phyloP scores from a whole-genome alignment of 2,113 vertebrate species.

The Crypturellus undulatus region DNA sequence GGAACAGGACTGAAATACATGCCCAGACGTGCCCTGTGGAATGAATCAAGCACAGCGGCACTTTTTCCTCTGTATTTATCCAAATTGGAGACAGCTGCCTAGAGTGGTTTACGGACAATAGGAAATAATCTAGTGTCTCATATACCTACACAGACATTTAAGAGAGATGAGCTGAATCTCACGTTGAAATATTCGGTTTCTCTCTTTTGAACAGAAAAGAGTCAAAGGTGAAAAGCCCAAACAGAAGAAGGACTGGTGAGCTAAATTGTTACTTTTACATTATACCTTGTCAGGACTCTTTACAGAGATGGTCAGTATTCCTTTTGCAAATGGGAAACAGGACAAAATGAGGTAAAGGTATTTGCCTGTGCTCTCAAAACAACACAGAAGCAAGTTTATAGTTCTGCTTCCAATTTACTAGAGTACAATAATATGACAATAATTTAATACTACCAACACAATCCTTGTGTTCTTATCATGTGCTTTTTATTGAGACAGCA shows the following conservation, averaged over 20 bases:
- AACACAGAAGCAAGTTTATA: slow-evolving; percentile 26
- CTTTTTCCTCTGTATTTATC: neutral
- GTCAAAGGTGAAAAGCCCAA: neutral
- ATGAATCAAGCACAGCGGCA: neutral
- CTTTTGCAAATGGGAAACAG: neutral
- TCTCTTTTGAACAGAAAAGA: neutral
- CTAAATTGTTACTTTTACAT: neutral
- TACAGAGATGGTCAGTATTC: neutral
- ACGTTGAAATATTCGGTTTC: neutral
- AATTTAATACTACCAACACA: slow-evolving; percentile 54
- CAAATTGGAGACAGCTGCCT: neutral
- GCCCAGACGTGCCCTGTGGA: neutral
- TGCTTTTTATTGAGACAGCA: slow-evolving; percentile 60
- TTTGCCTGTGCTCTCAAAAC: neutral
- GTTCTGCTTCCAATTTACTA: neutral
- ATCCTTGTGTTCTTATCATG: slow-evolving; percentile 40
- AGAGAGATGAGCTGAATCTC: neutral
- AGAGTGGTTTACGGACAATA: neutral
- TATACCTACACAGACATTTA: neutral
- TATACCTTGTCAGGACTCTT: neutral
- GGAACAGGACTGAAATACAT: neutral
- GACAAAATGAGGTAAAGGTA: neutral
- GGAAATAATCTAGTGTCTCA: neutral
- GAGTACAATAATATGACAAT: slow-evolving; percentile 17
- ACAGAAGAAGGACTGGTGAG: neutral